Evolutionary conservation across 1,140 invertebrate genomes (phyloP).

Genomic region (Andrena cerasifolii): DNA sequence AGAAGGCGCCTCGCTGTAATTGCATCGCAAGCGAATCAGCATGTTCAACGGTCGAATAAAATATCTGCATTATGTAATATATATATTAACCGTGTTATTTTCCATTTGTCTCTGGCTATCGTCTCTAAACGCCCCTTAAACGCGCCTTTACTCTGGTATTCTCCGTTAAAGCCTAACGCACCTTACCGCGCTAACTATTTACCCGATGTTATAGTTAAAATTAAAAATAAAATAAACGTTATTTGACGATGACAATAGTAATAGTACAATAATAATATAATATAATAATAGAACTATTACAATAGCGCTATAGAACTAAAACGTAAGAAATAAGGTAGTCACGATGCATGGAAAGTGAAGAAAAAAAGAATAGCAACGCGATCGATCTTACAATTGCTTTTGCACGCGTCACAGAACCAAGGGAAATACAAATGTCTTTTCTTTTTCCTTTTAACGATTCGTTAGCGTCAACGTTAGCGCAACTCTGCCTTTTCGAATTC

Average conservation of each 20-base stretch:
- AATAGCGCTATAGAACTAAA: conserved; percentile 61
- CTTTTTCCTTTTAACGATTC: neutral
- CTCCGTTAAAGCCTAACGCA: conserved; percentile 55
- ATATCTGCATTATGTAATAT: conserved; percentile 66
- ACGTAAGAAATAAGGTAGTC: conserved; percentile 61
- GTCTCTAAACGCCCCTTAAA: neutral
- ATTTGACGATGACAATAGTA: conserved; percentile 62
- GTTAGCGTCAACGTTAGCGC: neutral
- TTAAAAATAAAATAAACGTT: conserved; percentile 73
- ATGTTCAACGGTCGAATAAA: conserved; percentile 73
- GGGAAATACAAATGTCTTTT: conserved; percentile 13
- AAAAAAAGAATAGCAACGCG: conserved; percentile 54
- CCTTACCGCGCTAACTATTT: conserved; percentile 64
- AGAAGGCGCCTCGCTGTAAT: conserved; percentile 35
- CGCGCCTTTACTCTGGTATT: conserved; percentile 4
- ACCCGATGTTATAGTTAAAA: conserved; percentile 74
- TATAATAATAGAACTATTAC: conserved; percentile 63
- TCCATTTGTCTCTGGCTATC: conserved; percentile 37
- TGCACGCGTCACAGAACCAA: conserved; percentile 39
- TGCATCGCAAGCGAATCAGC: conserved; percentile 18
- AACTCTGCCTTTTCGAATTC: neutral
- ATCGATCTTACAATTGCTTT: conserved; percentile 49
- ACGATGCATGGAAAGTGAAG: conserved; percentile 69
- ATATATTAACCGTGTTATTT: conserved; percentile 37
- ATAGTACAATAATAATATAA: conserved; percentile 65